Base-by-base conservation (phyloP, 1,140 invertebrate genomes). In the Acromyrmex heyeri region DNA sequence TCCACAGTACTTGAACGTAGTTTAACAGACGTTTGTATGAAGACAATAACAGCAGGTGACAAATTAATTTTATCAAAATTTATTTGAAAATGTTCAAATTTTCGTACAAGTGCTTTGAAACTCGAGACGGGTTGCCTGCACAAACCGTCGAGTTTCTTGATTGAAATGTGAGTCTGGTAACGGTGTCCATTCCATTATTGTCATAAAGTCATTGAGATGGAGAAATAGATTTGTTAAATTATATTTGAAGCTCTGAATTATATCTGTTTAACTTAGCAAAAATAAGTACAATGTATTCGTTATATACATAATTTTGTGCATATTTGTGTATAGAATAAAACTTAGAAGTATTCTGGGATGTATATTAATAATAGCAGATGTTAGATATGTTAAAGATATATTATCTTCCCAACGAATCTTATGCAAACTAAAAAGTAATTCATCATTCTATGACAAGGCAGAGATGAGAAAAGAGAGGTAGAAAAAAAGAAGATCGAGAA, bases 141-240 rank as follows among this genome's bases (percentile, higher is more conserved):
- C 48, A 75, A 59, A 59, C 18, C 12, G 10, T 55, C 18, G n/a
- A 34, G 34, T 44, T 69, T 69, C 64, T 44, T 72, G 24, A 18
- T 3, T 44, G 8, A 65, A 78, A 78, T 12, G 30, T 57, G 34
- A 72, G 3, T 27, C 18, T 27, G 8, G 3, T 38, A 53, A 67
- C n/a, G 6, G 4, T 10, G 44, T 34, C 21, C 38, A 21, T 48
- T 34, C 18, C 38, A 21, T 48, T 61, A 61, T 55, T 82, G 27
- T 59, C n/a, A 30, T 24, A 53, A 72, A 53, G 18, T n/a, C 34
- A 70, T 59, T 14, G 4, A 81, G 65, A 78, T 12, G 21, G 44
- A 50, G 2, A 82, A 38, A n/a, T 27, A 18, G 24, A 78, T 65
- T 78, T 14, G 18, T 34, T 69, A 55, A 79, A 18, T 69, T 69